Evolutionary conservation across 37 sponge, comb jelly and placozoan genomes (phyloP).

Genomic region (Geodia barretti): DNA sequence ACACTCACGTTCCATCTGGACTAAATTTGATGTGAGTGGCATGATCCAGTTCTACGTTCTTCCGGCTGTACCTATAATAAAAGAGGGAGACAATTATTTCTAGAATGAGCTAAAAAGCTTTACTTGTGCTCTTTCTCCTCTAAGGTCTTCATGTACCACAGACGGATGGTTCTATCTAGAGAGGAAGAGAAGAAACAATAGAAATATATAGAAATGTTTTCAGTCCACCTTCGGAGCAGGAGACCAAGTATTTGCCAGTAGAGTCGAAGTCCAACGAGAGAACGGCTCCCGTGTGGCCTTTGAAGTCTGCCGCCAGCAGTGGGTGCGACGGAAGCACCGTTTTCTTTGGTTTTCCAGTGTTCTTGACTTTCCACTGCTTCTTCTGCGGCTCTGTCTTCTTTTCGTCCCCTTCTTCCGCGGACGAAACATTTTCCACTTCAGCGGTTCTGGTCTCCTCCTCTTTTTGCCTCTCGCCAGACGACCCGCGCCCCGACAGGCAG

Average conservation of each 20-base stretch:
- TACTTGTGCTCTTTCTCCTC: slow-evolving; percentile 86
- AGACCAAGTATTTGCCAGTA: slow-evolving; percentile 74
- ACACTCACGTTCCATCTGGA: slow-evolving; percentile 83
- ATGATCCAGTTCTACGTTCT: slow-evolving; percentile 67
- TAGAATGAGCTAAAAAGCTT: neutral
- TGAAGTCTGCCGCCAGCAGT: slow-evolving; percentile 75
- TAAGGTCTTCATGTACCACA: slow-evolving; percentile 80
- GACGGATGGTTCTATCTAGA: slow-evolving; percentile 73
- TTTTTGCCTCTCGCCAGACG: neutral
- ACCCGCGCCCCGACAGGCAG: neutral
- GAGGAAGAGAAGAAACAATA: neutral
- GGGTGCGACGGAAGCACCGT: slow-evolving; percentile 61
- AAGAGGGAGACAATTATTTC: neutral
- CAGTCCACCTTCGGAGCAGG: slow-evolving; percentile 76
- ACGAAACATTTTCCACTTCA: neutral
- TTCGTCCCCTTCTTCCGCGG: neutral
- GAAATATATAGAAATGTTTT: neutral
- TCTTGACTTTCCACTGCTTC: slow-evolving; percentile 11
- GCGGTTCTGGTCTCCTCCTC: neutral
- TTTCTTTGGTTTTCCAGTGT: slow-evolving; percentile 17
- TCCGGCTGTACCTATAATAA: slow-evolving; percentile 47
- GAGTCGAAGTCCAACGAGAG: slow-evolving; percentile 63
- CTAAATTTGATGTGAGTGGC: slow-evolving; percentile 79
- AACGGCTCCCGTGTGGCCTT: slow-evolving; percentile 85
- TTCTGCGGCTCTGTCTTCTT: neutral